A percentile compares a stretch with the other conserved stretches of the same genome.
phyloP scores from a whole-genome alignment of 2,797 vertebrate species.

The Emydoidea blandingii region DNA sequence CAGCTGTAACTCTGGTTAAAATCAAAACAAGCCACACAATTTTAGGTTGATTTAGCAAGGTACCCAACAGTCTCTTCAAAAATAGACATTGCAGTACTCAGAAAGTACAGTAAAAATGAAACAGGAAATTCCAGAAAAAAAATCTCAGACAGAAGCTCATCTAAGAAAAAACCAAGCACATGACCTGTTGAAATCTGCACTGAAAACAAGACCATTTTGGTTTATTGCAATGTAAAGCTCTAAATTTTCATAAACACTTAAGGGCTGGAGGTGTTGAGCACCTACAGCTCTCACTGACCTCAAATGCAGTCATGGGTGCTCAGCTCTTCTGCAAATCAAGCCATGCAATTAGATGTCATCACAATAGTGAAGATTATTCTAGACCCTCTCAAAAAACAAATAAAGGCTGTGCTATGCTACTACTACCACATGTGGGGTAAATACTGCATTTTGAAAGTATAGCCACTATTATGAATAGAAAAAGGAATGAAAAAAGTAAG shows the following conservation, averaged over 20 bases:
- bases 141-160: neutral
- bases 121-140: neutral
- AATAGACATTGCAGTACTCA: conserved; percentile 42
- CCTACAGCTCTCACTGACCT: neutral
- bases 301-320: neutral
- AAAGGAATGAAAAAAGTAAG: neutral
- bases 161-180: neutral
- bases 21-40: conserved; percentile 81
- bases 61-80: conserved; percentile 69
- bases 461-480: neutral
- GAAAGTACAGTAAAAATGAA: neutral
- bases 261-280: neutral
- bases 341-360: neutral
- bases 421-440: neutral
- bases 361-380: neutral
- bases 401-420: neutral
- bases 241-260: conserved; percentile 12
- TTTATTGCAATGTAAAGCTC: neutral
- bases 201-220: neutral
- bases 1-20: conserved; percentile 85
- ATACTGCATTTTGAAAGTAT: neutral
- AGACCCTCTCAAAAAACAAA: neutral
- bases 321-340: neutral
- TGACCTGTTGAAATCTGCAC: neutral
- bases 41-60: conserved; percentile 80